Conservation (phyloP, 2,113 vertebrate genomes). For the Heteronetta atricapilla region DNA sequence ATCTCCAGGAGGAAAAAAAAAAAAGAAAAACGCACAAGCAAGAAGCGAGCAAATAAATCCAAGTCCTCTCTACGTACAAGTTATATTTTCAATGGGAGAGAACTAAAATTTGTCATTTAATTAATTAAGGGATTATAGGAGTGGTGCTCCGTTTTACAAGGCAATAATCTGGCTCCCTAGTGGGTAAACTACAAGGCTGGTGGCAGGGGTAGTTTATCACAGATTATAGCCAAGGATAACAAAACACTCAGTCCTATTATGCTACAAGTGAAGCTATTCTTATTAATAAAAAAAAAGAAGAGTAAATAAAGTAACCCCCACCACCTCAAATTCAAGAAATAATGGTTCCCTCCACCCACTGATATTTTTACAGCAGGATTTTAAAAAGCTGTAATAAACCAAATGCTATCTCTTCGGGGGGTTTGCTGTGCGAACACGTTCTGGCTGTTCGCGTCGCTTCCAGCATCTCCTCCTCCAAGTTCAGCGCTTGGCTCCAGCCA, state of each 20-base stretch:
- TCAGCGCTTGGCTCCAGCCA: not conserved
- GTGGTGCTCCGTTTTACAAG: conserved; percentile 83
- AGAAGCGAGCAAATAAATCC: conserved; percentile 66
- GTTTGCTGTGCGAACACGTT: conserved; percentile 53
- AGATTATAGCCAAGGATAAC: conserved; percentile 78
- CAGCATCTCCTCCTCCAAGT: not conserved
- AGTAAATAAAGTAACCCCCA: conserved; percentile 70
- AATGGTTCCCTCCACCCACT: conserved; percentile 28
- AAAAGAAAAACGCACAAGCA: not conserved
- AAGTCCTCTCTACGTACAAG: conserved; percentile 44
- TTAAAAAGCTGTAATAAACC: conserved; percentile 67
- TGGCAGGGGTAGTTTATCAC: conserved; percentile 79
- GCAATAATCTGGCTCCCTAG: conserved; percentile 81
- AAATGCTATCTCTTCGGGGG: conserved; percentile 59
- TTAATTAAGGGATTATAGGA: conserved; percentile 84
- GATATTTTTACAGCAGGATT: conserved; percentile 55
- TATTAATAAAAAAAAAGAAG: conserved; percentile 79
- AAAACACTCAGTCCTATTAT: conserved; percentile 74
- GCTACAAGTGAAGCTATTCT: conserved; percentile 67
- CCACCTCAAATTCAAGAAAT: conserved; percentile 51
- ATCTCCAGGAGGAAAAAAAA: no score
- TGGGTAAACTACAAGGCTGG: conserved; percentile 76
- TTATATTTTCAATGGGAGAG: conserved; percentile 79
- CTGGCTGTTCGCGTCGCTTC: conserved; percentile 44
- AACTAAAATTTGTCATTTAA: conserved; percentile 82